phyloP scores from a whole-genome alignment of 2,888 invertebrate species.

The Drosophila sordidapex region DNA sequence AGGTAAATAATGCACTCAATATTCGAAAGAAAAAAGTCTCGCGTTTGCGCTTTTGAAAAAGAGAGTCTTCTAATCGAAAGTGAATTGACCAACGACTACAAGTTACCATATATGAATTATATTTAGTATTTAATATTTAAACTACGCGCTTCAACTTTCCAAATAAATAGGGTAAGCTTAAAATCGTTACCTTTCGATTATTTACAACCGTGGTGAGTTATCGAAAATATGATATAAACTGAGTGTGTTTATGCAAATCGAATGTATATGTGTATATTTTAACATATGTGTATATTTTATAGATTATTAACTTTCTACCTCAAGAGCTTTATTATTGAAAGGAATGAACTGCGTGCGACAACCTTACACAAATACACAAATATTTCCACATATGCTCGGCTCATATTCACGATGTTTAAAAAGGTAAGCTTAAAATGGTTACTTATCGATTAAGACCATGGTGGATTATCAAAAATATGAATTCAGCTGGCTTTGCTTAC shows the following conservation, averaged over 20 bases:
- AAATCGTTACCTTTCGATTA: background rate
- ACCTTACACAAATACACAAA: background rate
- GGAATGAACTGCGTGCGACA: background rate
- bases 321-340: background rate
- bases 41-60: slow-evolving; percentile 33
- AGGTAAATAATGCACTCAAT: slow-evolving; percentile 36
- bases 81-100: background rate
- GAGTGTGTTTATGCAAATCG: background rate
- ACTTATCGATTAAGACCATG: background rate
- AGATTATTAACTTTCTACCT: no score
- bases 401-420: background rate
- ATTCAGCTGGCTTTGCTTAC: background rate
- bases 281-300: no score
- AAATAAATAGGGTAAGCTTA: background rate
- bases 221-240: background rate
- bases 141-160: background rate
- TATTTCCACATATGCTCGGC: background rate
- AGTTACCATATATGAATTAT: background rate
- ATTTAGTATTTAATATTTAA: background rate
- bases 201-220: background rate
- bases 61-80: background rate
- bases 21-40: slow-evolving; percentile 13
- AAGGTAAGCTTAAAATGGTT: background rate
- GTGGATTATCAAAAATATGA: background rate
- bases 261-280: background rate